Conservation (phyloP, 92 coral and sea anemone genomes). For the Plumapathes pennacea region DNA sequence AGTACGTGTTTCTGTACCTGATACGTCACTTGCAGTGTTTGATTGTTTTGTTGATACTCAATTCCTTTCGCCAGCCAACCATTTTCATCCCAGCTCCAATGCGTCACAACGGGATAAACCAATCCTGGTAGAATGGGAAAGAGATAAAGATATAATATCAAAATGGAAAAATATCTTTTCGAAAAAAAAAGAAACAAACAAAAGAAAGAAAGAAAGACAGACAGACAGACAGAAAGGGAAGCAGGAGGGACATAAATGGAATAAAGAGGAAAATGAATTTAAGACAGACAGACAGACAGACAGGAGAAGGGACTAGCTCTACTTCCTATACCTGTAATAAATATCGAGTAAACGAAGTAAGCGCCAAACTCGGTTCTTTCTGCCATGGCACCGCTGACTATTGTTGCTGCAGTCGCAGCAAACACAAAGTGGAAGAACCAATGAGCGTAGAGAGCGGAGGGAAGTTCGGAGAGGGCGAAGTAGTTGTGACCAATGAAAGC, state of each 20-base stretch:
- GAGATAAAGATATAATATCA: not conserved
- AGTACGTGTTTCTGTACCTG: too few relatives aligned
- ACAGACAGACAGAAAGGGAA: too few relatives aligned
- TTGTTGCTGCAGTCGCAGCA: conserved; percentile 95
- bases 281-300: too few relatives aligned
- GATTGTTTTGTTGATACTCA: conserved; percentile 5
- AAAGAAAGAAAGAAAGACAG: too few relatives aligned
- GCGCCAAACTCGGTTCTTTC: conserved; percentile 93
- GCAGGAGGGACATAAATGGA: too few relatives aligned
- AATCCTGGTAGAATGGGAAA: conserved; percentile 62
- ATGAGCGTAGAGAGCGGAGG: conserved; percentile 30
- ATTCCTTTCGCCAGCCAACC: conserved; percentile 79
- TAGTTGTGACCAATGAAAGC: conserved; percentile 63
- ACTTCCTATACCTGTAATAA: conserved; percentile 86
- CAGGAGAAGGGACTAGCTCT: too few relatives aligned
- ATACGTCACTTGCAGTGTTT: conserved; percentile 23
- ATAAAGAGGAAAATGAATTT: too few relatives aligned
- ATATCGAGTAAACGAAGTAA: conserved; percentile 71
- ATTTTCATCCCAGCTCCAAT: conserved; percentile 84
- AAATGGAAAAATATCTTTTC: too few relatives aligned
- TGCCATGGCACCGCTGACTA: conserved; percentile 97
- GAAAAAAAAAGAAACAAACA: too few relatives aligned
- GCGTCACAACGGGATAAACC: conserved; percentile 87
- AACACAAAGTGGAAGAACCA: conserved; percentile 98
- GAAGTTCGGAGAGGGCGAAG: conserved; percentile 63